Evolutionary conservation across 2,888 invertebrate species (phyloP).

Genomic region (Linyphia triangularis): DNA sequence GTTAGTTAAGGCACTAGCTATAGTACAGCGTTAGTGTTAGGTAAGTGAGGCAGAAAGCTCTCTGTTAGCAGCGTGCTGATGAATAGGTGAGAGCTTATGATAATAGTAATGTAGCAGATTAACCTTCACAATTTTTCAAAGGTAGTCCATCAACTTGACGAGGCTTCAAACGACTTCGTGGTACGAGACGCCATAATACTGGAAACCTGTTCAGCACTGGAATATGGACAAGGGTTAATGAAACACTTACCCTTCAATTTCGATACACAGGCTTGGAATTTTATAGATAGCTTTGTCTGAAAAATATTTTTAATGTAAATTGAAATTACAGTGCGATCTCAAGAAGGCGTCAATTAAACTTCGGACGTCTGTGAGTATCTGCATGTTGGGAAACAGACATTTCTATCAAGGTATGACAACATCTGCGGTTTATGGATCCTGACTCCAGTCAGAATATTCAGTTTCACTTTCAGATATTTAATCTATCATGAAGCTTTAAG

Average conservation of each 20-base stretch:
- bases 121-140: slow-evolving; percentile 61
- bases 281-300: too few relatives aligned
- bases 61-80: slow-evolving; percentile 62
- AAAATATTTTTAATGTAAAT: too few relatives aligned
- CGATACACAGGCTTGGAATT: slow-evolving; percentile 15
- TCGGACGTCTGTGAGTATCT: too few relatives aligned
- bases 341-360: too few relatives aligned
- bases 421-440: too few relatives aligned
- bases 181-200: slow-evolving; percentile 63
- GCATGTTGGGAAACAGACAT: too few relatives aligned
- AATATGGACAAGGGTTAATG: slow-evolving; percentile 49
- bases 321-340: too few relatives aligned
- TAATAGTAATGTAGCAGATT: background rate
- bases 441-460: too few relatives aligned
- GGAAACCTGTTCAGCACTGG: slow-evolving; percentile 72
- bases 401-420: too few relatives aligned
- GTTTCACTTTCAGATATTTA: too few relatives aligned
- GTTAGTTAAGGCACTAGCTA: slow-evolving; percentile 42
- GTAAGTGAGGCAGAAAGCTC: slow-evolving; percentile 55
- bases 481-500: too few relatives aligned
- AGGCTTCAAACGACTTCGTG: slow-evolving; percentile 63
- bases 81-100: slow-evolving; percentile 25
- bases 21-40: slow-evolving; percentile 28
- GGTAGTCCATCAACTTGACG: slow-evolving; percentile 48
- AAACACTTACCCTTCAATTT: background rate